phyloP scores from a whole-genome alignment of 1,140 invertebrate species.

The Trichoplusia ni region DNA sequence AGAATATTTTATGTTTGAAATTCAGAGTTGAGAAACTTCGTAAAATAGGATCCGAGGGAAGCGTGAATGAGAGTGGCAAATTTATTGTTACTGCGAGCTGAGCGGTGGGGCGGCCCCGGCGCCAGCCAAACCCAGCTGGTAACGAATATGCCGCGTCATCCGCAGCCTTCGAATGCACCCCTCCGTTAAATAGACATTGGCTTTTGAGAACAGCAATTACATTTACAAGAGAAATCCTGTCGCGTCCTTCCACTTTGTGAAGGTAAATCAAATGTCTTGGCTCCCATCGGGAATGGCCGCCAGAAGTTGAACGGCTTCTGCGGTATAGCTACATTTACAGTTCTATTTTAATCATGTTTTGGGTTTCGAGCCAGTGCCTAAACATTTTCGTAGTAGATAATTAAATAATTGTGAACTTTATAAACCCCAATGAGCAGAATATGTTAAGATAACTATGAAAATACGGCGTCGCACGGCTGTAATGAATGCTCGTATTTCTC shows the following conservation, averaged over 20 bases:
- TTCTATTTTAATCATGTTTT: slow-evolving; percentile 11
- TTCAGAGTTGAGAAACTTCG: slow-evolving; percentile 11
- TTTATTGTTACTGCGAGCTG: slow-evolving; percentile 22
- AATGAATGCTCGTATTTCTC: not conserved
- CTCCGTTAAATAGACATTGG: slow-evolving; percentile 25
- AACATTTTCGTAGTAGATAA: not conserved
- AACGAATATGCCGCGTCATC: slow-evolving; percentile 24
- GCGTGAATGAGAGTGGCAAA: slow-evolving; percentile 24
- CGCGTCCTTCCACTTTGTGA: not conserved
- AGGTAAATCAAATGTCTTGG: slow-evolving; percentile 2
- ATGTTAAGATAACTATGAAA: no score
- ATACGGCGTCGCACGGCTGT: no score
- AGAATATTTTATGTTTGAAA: slow-evolving; percentile 5
- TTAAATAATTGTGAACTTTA: no score
- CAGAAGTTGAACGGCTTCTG: not conserved
- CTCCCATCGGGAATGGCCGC: not conserved
- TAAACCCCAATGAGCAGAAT: no score
- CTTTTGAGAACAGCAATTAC: slow-evolving; percentile 8
- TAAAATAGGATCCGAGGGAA: slow-evolving; percentile 13
- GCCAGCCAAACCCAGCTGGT: not conserved
- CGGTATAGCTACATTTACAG: not conserved
- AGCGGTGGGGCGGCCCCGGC: not conserved
- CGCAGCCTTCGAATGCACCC: slow-evolving; percentile 15
- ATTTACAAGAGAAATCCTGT: slow-evolving; percentile 11
- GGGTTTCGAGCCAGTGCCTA: not conserved